These are phyloP conservation scores for Drosophila macrospina DNA, from an alignment of 2,888 invertebrate species.

Conservation along the genomic window DNA sequence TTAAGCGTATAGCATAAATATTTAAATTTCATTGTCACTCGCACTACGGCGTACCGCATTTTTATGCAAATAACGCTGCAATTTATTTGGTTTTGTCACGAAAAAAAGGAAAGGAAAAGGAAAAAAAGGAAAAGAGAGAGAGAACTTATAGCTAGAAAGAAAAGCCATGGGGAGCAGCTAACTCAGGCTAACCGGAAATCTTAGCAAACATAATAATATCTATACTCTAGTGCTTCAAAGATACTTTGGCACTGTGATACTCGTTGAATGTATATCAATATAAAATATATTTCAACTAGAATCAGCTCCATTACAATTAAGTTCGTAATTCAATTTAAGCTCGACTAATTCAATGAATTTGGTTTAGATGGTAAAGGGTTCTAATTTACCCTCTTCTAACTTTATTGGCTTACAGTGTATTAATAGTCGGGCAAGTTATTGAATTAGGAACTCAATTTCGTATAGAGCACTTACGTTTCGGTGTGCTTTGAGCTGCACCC, in stretches of 20 bases:
- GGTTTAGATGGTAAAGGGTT: too few species aligned
- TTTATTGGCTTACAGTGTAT: not conserved
- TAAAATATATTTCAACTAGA: not conserved
- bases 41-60: slow-evolving; percentile 68
- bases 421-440: not conserved
- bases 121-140: slow-evolving; percentile 6
- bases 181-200: slow-evolving; percentile 62
- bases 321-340: too few species aligned
- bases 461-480: slow-evolving; percentile 43
- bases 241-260: slow-evolving; percentile 8
- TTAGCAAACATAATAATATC: slow-evolving; percentile 66
- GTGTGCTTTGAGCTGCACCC: slow-evolving; percentile 44
- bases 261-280: not conserved
- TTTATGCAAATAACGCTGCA: slow-evolving; percentile 77
- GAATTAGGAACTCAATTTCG: not conserved
- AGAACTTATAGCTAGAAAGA: slow-evolving; percentile 14
- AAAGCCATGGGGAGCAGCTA: slow-evolving; percentile 38
- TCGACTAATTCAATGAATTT: too few species aligned
- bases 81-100: slow-evolving; percentile 80
- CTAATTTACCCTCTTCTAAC: not conserved
- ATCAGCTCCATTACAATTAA: too few species aligned
- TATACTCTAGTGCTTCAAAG: slow-evolving; percentile 33
- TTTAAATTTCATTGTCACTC: slow-evolving; percentile 81
- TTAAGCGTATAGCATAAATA: slow-evolving; percentile 82
- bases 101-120: slow-evolving; percentile 51